A percentile compares a stretch with the other conserved stretches of the same genome.
Evolutionary conservation across 2,888 invertebrate species (phyloP).

Genomic region (Argyresthia goedartella): DNA sequence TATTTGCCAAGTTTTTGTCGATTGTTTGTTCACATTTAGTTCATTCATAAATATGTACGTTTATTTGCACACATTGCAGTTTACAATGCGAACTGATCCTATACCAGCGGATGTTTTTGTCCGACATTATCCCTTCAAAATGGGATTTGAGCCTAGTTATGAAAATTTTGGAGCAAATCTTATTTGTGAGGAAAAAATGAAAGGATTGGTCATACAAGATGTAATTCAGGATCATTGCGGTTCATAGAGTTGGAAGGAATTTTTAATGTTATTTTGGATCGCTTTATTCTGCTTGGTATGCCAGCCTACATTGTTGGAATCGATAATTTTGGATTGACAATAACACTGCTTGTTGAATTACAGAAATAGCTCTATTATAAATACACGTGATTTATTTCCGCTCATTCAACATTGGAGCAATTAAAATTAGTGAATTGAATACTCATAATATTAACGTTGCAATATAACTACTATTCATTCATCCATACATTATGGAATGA

Average conservation of each 20-base stretch:
- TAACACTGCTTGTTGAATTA: neutral
- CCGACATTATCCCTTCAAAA: slow-evolving; percentile 24
- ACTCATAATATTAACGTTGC: too few species aligned
- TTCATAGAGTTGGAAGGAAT: neutral
- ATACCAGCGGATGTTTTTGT: slow-evolving; percentile 53
- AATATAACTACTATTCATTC: too few species aligned
- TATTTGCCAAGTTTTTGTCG: slow-evolving; percentile 33
- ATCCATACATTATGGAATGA: too few species aligned
- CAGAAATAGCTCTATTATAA: too few species aligned
- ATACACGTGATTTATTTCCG: too few species aligned
- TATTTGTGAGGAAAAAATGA: neutral
- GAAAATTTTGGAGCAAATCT: slow-evolving; percentile 2
- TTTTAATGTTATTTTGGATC: neutral
- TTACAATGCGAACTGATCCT: slow-evolving; percentile 28
- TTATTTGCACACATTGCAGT: slow-evolving; percentile 52
- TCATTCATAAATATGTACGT: slow-evolving; percentile 34
- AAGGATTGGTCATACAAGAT: neutral
- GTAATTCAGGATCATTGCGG: slow-evolving; percentile 7
- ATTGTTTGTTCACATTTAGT: slow-evolving; percentile 61
- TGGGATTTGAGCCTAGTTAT: slow-evolving; percentile 12
- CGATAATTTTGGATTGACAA: neutral
- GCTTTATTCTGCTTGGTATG: neutral
- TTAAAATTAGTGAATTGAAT: too few species aligned
- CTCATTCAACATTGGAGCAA: too few species aligned
- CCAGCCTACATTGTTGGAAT: neutral